Conservation (phyloP, 1,140 invertebrate genomes). For the Physella acuta region DNA sequence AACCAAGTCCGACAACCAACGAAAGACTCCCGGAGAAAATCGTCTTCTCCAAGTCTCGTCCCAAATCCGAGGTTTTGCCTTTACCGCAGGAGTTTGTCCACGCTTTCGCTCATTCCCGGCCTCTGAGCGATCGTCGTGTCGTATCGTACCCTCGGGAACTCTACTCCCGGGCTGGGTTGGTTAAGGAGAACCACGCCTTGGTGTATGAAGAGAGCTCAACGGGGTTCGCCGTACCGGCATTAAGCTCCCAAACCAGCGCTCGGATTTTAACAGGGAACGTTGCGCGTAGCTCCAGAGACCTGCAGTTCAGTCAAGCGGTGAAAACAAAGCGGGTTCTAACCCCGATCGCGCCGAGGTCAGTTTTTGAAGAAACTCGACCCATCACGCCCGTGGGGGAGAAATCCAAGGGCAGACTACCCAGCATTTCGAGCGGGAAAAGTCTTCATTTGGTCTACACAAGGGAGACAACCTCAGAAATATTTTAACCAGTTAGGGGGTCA, state of each 20-base stretch:
- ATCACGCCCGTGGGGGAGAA: neutral
- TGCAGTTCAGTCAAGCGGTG: neutral
- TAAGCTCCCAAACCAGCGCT: neutral
- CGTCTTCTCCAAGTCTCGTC: neutral
- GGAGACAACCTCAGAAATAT: too few relatives aligned
- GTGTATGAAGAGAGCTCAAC: conserved; percentile 9
- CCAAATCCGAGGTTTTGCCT: neutral
- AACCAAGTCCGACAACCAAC: too few relatives aligned
- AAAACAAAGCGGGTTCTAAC: conserved; percentile 16
- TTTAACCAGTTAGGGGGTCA: too few relatives aligned
- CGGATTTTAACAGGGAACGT: neutral
- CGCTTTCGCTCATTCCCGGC: conserved; percentile 2
- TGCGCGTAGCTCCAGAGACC: neutral
- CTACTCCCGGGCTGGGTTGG: conserved; percentile 21
- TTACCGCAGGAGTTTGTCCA: too few relatives aligned
- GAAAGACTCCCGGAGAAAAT: too few relatives aligned
- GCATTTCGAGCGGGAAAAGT: conserved; percentile 24
- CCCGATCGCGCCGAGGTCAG: conserved; percentile 13
- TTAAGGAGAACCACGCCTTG: conserved; percentile 16
- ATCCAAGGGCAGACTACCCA: conserved; percentile 18
- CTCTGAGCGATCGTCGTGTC: neutral
- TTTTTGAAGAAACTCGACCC: conserved; percentile 1
- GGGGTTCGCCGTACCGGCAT: conserved; percentile 13
- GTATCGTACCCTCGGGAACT: neutral
- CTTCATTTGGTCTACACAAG: conserved; percentile 8